A percentile compares a stretch with the other conserved stretches of the same genome.
Evolutionary conservation across 2,797 vertebrate genomes (phyloP).

Genomic region (Scolopax rusticola): DNA sequence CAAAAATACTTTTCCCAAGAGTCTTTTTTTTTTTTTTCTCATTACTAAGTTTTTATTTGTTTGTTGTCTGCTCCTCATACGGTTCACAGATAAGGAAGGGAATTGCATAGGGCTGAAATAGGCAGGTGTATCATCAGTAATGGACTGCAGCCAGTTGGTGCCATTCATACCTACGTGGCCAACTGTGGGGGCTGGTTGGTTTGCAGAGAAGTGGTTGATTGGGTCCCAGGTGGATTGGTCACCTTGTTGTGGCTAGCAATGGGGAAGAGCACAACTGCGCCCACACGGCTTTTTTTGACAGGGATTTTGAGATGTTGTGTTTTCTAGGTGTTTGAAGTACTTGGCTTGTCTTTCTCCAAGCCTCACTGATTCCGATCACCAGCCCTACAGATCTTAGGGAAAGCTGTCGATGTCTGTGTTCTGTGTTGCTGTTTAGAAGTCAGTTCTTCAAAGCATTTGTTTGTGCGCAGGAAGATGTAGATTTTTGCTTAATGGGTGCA

Average conservation of each 20-base stretch:
- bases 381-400: background rate
- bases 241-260: background rate
- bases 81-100: background rate
- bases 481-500: background rate
- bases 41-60: background rate
- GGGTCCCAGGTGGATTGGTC: background rate
- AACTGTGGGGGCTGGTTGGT: background rate
- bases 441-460: background rate
- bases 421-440: background rate
- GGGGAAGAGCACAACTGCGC: accelerated
- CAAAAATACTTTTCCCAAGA: background rate
- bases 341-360: background rate
- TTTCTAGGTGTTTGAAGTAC: background rate
- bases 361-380: background rate
- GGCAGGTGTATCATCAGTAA: background rate
- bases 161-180: accelerated
- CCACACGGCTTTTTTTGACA: background rate
- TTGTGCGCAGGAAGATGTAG: background rate
- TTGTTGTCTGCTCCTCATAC: background rate
- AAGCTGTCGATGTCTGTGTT: background rate
- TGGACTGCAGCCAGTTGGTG: background rate
- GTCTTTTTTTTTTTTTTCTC: background rate
- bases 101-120: background rate
- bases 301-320: background rate
- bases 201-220: background rate